Evolutionary conservation across 2,797 vertebrate genomes (phyloP).

Genomic region (Oryzias sinensis): DNA sequence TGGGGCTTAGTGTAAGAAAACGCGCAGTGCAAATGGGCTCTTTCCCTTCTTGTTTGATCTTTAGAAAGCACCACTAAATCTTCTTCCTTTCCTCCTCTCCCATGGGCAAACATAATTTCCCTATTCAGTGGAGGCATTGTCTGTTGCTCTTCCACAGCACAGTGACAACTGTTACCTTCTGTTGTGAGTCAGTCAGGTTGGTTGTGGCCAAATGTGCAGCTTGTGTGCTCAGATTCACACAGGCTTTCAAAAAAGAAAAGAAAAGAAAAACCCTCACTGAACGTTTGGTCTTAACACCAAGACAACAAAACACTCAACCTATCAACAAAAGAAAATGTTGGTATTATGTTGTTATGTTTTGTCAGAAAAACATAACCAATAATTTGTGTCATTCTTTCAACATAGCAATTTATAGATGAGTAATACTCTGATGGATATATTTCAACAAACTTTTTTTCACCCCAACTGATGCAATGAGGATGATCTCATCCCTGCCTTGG

Average conservation of each 20-base stretch:
- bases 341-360: no score
- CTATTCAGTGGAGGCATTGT: conserved; percentile 51
- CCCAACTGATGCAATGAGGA: no score
- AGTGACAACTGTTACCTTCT: conserved; percentile 62
- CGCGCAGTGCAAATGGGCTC: conserved; percentile 36
- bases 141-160: conserved; percentile 34
- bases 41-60: conserved; percentile 59
- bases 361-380: no score
- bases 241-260: conserved; percentile 1
- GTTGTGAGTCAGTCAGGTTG: conserved; percentile 63
- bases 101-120: conserved; percentile 57
- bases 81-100: conserved; percentile 14
- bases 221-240: conserved; percentile 26
- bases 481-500: no score
- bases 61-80: conserved; percentile 26
- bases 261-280: no score
- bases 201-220: conserved; percentile 49
- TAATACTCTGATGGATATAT: no score
- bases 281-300: neutral
- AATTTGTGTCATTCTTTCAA: no score
- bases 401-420: no score
- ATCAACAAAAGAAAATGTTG: no score
- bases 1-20: conserved; percentile 6
- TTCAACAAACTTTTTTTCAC: no score
- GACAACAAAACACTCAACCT: neutral